These are phyloP conservation scores for Tetranychus urticae DNA, from an alignment of 1,140 invertebrate genomes.

Conservation along the genomic window DNA sequence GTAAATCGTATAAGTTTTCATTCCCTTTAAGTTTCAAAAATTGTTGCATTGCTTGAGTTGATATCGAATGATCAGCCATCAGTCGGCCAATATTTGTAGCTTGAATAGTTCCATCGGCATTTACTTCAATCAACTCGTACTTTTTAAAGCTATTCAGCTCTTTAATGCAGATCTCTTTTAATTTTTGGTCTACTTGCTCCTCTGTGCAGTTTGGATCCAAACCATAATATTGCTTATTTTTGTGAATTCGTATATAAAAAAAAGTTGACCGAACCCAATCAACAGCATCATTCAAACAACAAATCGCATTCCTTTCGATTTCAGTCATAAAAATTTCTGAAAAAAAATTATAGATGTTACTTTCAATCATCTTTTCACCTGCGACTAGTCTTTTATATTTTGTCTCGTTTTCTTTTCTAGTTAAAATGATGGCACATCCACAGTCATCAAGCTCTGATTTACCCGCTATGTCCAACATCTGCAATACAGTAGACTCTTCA, in stretches of 20 bases:
- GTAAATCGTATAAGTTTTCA: constrained; percentile 1
- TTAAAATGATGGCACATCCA: constrained; percentile 58
- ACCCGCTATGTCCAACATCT: constrained; percentile 61
- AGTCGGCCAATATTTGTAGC: constrained; percentile 29
- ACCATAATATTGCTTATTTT: constrained; percentile 43
- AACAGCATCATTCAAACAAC: constrained; percentile 41
- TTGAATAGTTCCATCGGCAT: constrained; percentile 24
- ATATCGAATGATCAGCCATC: constrained; percentile 37
- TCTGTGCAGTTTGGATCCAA: background rate
- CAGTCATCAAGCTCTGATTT: constrained; percentile 32
- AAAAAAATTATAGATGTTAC: constrained; percentile 38
- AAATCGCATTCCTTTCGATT: constrained; percentile 43
- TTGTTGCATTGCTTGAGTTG: constrained; percentile 34
- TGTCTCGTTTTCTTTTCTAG: constrained; percentile 31
- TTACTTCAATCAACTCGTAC: constrained; percentile 26
- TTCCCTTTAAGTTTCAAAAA: constrained; percentile 17
- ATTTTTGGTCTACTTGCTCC: background rate
- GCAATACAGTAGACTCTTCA: constrained; percentile 40
- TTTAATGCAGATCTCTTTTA: constrained; percentile 21
- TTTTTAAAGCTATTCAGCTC: constrained; percentile 29
- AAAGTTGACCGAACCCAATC: constrained; percentile 54
- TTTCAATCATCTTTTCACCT: constrained; percentile 24
- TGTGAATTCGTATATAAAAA: constrained; percentile 40
- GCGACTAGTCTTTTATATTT: constrained; percentile 23
- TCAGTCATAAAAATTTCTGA: constrained; percentile 56